phyloP scores from a whole-genome alignment of 2,797 vertebrate species.

The Neosilurus hyrtlii region DNA sequence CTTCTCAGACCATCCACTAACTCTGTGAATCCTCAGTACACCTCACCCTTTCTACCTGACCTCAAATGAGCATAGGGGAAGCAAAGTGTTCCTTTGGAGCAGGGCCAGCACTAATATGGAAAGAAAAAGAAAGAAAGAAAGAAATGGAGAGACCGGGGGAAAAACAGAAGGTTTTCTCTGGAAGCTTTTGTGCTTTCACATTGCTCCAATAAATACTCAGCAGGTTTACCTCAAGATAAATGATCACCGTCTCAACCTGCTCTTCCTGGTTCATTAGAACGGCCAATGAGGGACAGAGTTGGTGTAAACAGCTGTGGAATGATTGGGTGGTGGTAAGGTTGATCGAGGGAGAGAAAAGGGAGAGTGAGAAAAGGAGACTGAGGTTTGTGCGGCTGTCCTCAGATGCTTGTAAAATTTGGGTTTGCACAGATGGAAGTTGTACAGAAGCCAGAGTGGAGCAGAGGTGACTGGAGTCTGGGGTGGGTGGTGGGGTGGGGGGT shows the following conservation, averaged over 20 bases:
- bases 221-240: slow-evolving; percentile 27
- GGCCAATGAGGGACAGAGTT: neutral
- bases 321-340: neutral
- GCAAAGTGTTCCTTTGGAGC: slow-evolving; percentile 44
- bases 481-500: neutral
- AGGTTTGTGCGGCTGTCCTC: slow-evolving; percentile 41
- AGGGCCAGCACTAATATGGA: slow-evolving; percentile 52
- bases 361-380: slow-evolving; percentile 1
- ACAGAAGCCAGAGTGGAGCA: slow-evolving; percentile 9
- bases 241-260: slow-evolving; percentile 8
- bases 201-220: slow-evolving; percentile 10
- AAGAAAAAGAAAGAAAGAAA: neutral
- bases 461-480: slow-evolving; percentile 2
- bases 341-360: neutral
- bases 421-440: slow-evolving; percentile 50
- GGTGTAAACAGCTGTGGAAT: neutral
- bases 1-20: slow-evolving; percentile 41
- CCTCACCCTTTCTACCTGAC: slow-evolving; percentile 37
- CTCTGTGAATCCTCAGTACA: slow-evolving; percentile 47
- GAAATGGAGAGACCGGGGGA: neutral
- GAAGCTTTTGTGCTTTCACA: slow-evolving; percentile 8
- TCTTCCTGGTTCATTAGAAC: slow-evolving; percentile 13
- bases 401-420: slow-evolving; percentile 45
- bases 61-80: slow-evolving; percentile 46
- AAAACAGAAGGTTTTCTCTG: slow-evolving; percentile 1